Evolutionary conservation across 2,888 invertebrate species (phyloP).

Genomic region (Cataglyphis livida): DNA sequence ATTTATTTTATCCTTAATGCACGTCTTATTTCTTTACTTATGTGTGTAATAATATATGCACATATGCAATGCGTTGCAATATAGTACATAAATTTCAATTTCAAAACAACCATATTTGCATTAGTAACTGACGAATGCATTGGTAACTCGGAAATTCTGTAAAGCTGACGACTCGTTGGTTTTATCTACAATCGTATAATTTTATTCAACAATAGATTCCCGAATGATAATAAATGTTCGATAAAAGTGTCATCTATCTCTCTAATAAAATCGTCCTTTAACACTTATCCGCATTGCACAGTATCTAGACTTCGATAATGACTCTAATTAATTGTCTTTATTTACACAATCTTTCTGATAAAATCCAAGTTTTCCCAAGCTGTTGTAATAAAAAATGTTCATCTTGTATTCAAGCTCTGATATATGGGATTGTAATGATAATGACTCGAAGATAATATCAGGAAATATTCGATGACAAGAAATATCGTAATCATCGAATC

Average conservation of each 20-base stretch:
- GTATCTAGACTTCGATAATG: neutral
- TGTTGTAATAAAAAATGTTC: neutral
- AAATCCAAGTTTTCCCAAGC: neutral
- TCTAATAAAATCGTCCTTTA: neutral
- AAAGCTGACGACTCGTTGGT: neutral
- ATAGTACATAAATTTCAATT: slow-evolving; percentile 32
- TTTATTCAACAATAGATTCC: neutral
- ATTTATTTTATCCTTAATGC: slow-evolving; percentile 37
- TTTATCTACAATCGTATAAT: slow-evolving; percentile 5
- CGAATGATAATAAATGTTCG: neutral
- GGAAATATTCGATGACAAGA: neutral
- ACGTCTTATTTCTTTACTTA: slow-evolving; percentile 27
- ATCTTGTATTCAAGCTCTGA: neutral
- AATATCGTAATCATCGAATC: neutral
- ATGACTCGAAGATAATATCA: neutral
- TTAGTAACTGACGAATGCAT: slow-evolving; percentile 8
- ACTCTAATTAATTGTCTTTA: neutral
- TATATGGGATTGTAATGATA: neutral
- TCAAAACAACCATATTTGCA: slow-evolving; percentile 32
- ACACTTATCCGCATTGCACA: neutral
- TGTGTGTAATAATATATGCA: slow-evolving; percentile 5
- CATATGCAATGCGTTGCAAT: neutral
- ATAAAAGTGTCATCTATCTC: neutral
- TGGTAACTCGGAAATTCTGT: neutral
- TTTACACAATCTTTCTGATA: neutral